Percentiles rank a stretch among this genome's conserved stretches.
These are phyloP conservation scores for Recurvirostra avosetta DNA, from an alignment of 2,113 vertebrate species.

Conservation along the genomic window DNA sequence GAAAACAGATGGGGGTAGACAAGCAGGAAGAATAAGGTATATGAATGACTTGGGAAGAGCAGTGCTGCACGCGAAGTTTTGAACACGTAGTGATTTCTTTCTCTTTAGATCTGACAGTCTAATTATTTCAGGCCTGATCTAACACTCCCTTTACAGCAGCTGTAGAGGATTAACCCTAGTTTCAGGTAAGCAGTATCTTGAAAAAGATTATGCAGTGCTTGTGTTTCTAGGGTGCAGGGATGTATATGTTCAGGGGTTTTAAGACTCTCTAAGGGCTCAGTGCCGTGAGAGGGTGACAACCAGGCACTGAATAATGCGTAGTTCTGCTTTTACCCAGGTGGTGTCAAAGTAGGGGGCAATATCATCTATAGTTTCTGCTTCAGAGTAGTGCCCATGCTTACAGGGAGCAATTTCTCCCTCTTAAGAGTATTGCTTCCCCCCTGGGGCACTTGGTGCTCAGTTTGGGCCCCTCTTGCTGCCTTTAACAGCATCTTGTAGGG, in stretches of 20 bases:
- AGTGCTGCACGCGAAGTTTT: not conserved
- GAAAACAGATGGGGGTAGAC: not conserved
- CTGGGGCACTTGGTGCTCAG: not conserved
- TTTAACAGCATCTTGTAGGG: not conserved
- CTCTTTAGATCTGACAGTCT: not conserved
- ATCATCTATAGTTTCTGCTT: rapidly evolving
- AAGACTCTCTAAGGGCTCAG: not conserved
- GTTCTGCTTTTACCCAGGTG: not conserved
- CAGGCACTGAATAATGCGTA: not conserved
- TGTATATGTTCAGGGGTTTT: not conserved
- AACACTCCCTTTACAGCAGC: not conserved
- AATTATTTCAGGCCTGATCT: not conserved
- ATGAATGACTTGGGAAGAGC: not conserved
- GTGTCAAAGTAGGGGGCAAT: rapidly evolving
- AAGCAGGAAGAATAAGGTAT: not conserved
- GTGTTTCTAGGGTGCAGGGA: not conserved
- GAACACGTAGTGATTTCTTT: not conserved
- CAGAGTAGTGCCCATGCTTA: not conserved
- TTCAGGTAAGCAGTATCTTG: not conserved
- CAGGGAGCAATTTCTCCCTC: not conserved
- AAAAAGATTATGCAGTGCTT: not conserved
- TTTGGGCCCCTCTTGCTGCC: not conserved
- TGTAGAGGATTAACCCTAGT: not conserved
- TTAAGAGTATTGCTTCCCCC: not conserved
- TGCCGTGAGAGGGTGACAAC: not conserved